Evolutionary conservation across 2,888 invertebrate genomes (phyloP).

Genomic region (Lepidochrysops patricia): DNA sequence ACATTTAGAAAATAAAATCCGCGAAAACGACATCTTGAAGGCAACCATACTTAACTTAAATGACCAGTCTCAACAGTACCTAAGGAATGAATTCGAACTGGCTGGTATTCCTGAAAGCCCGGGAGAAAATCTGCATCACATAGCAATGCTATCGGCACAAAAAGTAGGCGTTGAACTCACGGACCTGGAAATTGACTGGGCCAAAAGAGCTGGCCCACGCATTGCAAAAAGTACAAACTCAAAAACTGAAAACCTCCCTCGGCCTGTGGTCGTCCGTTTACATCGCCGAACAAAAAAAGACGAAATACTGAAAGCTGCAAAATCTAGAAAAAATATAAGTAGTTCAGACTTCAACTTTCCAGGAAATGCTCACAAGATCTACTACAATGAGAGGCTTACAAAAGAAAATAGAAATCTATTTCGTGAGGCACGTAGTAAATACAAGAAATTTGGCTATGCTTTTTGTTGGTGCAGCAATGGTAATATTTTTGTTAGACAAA

Average conservation of each 20-base stretch:
- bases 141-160: conserved; percentile 15
- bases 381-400: no score
- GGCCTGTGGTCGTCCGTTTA: conserved; percentile 24
- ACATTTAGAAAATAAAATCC: conserved; percentile 18
- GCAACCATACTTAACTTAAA: no score
- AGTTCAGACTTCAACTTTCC: conserved; percentile 17
- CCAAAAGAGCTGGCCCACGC: conserved; percentile 19
- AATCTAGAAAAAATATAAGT: conserved; percentile 21
- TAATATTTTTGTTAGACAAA: no score
- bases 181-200: conserved; percentile 24
- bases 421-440: no score
- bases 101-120: conserved; percentile 21
- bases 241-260: conserved; percentile 11
- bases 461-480: no score
- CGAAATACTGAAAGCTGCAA: conserved; percentile 24
- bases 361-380: not conserved
- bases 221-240: not conserved
- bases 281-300: conserved; percentile 22
- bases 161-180: conserved; percentile 22
- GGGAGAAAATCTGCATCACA: conserved; percentile 23
- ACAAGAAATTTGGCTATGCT: no score
- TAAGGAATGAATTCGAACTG: conserved; percentile 25
- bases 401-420: no score
- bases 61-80: conserved; percentile 18
- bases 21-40: no score